A percentile compares a stretch with the other conserved stretches of the same genome.
Conservation (phyloP, 2,113 vertebrate genomes). For the Rynchops niger region DNA sequence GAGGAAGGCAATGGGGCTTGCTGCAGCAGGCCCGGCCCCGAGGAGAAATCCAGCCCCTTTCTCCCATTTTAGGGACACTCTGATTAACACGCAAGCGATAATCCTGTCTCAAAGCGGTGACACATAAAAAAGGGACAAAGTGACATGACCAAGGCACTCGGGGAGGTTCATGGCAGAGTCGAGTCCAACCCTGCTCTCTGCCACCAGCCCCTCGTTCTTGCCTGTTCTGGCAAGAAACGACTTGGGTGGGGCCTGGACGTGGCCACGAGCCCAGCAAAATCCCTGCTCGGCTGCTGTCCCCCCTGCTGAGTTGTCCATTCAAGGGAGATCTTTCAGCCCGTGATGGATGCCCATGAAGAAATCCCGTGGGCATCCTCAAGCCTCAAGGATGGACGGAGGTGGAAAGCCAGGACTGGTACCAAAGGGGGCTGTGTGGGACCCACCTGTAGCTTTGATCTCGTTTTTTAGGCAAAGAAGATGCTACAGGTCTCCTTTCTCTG, state of each 20-base stretch:
- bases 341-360: background rate
- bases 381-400: background rate
- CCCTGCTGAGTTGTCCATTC: background rate
- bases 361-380: accelerated
- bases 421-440: background rate
- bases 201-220: background rate
- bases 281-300: background rate
- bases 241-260: background rate
- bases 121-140: background rate
- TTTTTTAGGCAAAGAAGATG: background rate
- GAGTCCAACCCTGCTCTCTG: background rate
- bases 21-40: background rate
- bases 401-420: background rate
- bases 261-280: background rate
- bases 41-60: background rate
- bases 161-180: background rate
- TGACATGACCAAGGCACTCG: background rate
- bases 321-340: background rate
- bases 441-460: background rate
- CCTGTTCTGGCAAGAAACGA: background rate
- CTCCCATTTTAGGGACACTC: background rate
- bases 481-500: background rate
- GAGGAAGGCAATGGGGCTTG: background rate
- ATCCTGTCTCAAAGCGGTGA: background rate
- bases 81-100: accelerated